These are phyloP conservation scores for Siniperca scherzeri DNA, from an alignment of 2,797 vertebrate species.

Conservation along the genomic window DNA sequence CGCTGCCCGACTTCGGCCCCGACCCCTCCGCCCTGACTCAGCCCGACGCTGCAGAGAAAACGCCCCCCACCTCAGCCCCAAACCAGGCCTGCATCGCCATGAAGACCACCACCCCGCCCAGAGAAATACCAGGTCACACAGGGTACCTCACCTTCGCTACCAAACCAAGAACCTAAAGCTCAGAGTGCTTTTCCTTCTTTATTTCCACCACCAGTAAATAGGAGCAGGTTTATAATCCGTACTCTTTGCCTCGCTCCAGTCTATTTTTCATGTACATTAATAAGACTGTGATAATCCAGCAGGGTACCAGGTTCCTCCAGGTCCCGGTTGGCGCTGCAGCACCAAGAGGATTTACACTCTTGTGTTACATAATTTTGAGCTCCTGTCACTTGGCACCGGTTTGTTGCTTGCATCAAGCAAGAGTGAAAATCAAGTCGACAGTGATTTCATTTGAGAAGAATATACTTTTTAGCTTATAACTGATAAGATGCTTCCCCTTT, in stretches of 20 bases:
- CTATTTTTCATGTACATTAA: slow-evolving; percentile 13
- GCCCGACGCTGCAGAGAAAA: slow-evolving; percentile 18
- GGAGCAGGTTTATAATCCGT: slow-evolving; percentile 24
- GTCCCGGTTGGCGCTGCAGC: slow-evolving; percentile 29
- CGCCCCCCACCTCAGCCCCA: slow-evolving; percentile 13
- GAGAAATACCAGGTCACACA: slow-evolving; percentile 94
- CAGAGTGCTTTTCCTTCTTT: neutral
- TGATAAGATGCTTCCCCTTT: neutral
- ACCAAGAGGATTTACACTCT: slow-evolving; percentile 50
- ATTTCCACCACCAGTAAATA: neutral
- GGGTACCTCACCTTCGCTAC: slow-evolving; percentile 98
- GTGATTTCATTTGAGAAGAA: slow-evolving; percentile 12
- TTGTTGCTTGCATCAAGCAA: slow-evolving; percentile 61
- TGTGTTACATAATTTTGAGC: slow-evolving; percentile 45
- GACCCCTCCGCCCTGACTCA: slow-evolving; percentile 16
- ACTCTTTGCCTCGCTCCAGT: neutral
- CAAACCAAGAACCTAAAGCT: slow-evolving; percentile 88
- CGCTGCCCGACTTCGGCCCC: slow-evolving; percentile 92
- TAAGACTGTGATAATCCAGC: slow-evolving; percentile 50
- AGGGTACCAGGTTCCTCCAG: slow-evolving; percentile 37
- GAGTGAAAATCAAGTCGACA: slow-evolving; percentile 25
- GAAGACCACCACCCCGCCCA: slow-evolving; percentile 89
- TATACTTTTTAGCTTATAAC: neutral
- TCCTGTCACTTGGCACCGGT: slow-evolving; percentile 31
- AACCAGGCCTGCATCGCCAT: slow-evolving; percentile 78